Evolutionary conservation across 2,113 vertebrate species (phyloP).

Genomic region (Callithrix jacchus): DNA sequence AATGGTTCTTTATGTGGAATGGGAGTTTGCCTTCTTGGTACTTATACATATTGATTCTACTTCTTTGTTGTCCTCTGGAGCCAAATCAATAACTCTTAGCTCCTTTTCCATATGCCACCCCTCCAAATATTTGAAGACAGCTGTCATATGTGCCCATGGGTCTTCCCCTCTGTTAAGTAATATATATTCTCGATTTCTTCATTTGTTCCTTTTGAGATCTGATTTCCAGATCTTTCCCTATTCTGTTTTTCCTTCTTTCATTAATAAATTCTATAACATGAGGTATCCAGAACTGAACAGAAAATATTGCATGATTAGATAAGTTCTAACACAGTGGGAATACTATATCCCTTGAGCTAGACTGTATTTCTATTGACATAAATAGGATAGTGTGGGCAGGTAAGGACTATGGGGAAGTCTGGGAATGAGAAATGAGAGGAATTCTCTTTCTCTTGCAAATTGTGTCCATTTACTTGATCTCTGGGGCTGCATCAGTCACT

Average conservation of each 20-base stretch:
- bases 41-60: neutral
- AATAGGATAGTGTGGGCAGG: neutral
- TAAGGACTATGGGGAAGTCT: neutral
- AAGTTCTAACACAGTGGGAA: neutral
- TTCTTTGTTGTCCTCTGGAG: neutral
- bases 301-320: neutral
- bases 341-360: neutral
- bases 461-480: constrained; percentile 42
- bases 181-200: neutral
- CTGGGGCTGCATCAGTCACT: neutral
- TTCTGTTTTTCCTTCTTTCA: neutral
- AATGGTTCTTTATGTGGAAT: neutral
- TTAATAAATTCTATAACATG: neutral
- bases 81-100: neutral
- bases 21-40: neutral
- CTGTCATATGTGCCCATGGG: neutral
- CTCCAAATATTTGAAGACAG: neutral
- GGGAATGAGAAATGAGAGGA: neutral
- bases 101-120: neutral
- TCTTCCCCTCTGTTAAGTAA: neutral
- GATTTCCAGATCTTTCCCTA: neutral
- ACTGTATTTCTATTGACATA: neutral
- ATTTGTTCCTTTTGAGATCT: neutral
- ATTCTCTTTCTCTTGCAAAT: constrained; percentile 18
- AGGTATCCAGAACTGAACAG: neutral